Evolutionary conservation across 1,140 invertebrate genomes (phyloP), one percentile per base, ranked within the genome.

Genomic region (Varroa destructor): DNA sequence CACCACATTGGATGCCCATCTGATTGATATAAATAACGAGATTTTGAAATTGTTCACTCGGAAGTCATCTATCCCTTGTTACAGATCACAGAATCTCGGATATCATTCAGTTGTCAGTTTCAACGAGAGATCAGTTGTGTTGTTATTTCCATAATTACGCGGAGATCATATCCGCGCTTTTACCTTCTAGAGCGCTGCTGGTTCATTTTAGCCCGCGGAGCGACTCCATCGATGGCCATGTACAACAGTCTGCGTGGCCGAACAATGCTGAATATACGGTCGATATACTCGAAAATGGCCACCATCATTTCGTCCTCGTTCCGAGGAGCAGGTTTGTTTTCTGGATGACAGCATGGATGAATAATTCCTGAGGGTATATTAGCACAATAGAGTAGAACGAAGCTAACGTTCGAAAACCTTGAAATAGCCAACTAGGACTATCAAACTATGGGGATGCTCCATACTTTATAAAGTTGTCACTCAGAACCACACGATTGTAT

Each of bases 301-400:
- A 96, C 84, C 93, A 99, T 99, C 96, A 99, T 99, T 82, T 99
- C 97, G 79, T 98, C 94, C 80, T 99, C 96, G 83, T 94, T 91
- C 82, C 93, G 93, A 0, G 97, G 97, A 0, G 96, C 89, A 51
- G 96, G 92, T 77, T 87, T 91, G 78, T 99, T 91, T 81, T 99
- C 97, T n/a, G 97, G 97, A 87, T 99, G 97, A 56, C 93, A 97
- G 79, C 96, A 99, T 36, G 96, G 96, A 85, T 99, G 96, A 77
- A 99, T 99, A 74, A 99, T 99, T 2, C 94, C 96, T 67, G 61
- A 14, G 37, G 37, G 6, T 3, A 78, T 80, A 75, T 81, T 77
- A 72, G 81, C 81, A 54, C 80, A 80, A 75, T 82, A 80, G 74
- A 79, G 80, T 73, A 81, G 3, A 51, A 51, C 3, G 46, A 8